Evolutionary conservation across 1,140 invertebrate species (phyloP).

Genomic region (Ceratina calcarata): DNA sequence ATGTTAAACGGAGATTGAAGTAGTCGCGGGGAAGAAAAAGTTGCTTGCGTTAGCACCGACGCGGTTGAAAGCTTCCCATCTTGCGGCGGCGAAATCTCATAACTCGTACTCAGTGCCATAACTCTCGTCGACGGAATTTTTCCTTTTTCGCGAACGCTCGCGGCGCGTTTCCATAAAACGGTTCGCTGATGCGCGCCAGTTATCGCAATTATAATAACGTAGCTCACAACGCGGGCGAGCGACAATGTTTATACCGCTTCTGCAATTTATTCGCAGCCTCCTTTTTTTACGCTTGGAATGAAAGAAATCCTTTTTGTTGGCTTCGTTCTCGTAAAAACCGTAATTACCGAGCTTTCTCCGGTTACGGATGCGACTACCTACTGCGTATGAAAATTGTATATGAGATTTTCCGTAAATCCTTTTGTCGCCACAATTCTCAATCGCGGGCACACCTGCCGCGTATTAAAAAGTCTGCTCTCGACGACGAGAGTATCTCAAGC

Average conservation of each 20-base stretch:
- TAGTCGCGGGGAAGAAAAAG: neutral
- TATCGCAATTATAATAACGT: slow-evolving; percentile 19
- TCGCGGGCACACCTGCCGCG: no score
- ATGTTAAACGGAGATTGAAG: neutral
- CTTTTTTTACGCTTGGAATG: neutral
- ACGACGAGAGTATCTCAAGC: no score
- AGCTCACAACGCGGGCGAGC: slow-evolving; percentile 7
- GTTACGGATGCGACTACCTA: neutral
- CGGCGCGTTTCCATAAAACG: neutral
- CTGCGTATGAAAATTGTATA: no score
- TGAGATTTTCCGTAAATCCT: no score
- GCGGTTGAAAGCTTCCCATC: neutral
- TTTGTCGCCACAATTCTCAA: no score
- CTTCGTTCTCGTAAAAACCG: neutral
- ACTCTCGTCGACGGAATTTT: neutral
- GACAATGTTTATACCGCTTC: neutral
- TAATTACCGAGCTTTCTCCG: neutral
- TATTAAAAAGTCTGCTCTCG: no score
- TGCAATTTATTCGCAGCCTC: neutral
- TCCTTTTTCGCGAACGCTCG: neutral
- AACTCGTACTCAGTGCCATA: neutral
- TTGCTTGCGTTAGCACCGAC: neutral
- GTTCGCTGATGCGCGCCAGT: neutral
- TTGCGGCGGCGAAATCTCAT: neutral
- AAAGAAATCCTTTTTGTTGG: neutral